phyloP scores from a whole-genome alignment of 1,140 invertebrate species.

The Brachionus plicatilis region DNA sequence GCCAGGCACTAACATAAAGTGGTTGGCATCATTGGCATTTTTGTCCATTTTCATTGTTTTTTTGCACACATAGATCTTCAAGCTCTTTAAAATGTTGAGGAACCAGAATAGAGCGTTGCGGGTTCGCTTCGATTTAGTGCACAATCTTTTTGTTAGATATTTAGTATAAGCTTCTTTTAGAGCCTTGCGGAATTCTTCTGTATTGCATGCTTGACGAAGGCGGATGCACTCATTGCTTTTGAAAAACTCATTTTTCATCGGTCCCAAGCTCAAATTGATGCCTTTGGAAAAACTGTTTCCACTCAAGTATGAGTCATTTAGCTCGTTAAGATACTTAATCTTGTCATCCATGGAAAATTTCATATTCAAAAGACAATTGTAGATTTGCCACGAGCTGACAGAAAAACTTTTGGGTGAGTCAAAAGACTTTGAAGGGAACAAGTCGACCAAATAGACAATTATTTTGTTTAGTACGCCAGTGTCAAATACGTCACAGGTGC shows the following conservation, averaged over 20 bases:
- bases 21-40: conserved; percentile 2
- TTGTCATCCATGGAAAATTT: conserved; percentile 37
- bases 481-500: neutral
- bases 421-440: neutral
- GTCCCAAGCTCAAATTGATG: neutral
- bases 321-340: conserved; percentile 25
- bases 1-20: neutral
- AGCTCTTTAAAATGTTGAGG: neutral
- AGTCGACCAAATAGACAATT: neutral
- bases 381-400: conserved; percentile 30
- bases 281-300: neutral
- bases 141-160: conserved; percentile 6
- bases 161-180: conserved; percentile 33
- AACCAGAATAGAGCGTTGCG: conserved; percentile 1
- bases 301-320: neutral
- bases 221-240: conserved; percentile 20
- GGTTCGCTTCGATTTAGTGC: neutral
- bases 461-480: neutral
- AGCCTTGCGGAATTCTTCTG: neutral
- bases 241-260: conserved; percentile 28
- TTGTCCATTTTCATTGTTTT: neutral
- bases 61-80: neutral
- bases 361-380: conserved; percentile 37
- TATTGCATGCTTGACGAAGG: neutral
- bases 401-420: neutral